Conservation (phyloP, 2,888 invertebrate species). For the Atrina japonica region DNA sequence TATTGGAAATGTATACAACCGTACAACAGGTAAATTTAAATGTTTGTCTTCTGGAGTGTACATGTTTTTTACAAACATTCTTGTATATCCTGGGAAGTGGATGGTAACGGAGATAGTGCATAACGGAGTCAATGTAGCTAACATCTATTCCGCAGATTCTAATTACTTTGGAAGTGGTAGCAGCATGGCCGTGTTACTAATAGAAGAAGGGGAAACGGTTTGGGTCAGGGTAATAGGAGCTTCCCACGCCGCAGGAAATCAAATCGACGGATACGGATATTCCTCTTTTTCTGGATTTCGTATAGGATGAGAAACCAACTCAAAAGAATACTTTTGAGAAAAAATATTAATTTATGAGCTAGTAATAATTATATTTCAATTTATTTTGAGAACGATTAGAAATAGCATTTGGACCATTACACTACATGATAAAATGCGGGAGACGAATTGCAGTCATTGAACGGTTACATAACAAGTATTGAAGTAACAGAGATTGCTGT, state of each 20-base stretch:
- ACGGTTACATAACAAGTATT: too few relatives aligned
- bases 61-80: slow-evolving; percentile 27
- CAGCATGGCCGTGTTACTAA: slow-evolving; percentile 43
- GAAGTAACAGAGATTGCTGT: too few relatives aligned
- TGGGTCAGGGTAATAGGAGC: slow-evolving; percentile 46
- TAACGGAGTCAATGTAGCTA: not conserved
- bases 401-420: too few relatives aligned
- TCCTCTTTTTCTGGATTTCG: slow-evolving; percentile 4
- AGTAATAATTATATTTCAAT: too few relatives aligned
- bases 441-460: too few relatives aligned
- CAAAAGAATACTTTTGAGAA: too few relatives aligned
- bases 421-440: too few relatives aligned
- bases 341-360: too few relatives aligned
- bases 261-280: not conserved
- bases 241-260: not conserved
- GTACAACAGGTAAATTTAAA: slow-evolving; percentile 38
- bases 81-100: not conserved
- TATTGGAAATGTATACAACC: slow-evolving; percentile 36
- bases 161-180: slow-evolving; percentile 41
- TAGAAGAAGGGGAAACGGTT: slow-evolving; percentile 42
- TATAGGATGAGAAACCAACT: too few relatives aligned
- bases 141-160: not conserved
- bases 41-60: slow-evolving; percentile 40
- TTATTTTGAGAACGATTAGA: too few relatives aligned
- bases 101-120: not conserved